Conservation (phyloP, 1,140 invertebrate genomes). For the Atta colombica region DNA sequence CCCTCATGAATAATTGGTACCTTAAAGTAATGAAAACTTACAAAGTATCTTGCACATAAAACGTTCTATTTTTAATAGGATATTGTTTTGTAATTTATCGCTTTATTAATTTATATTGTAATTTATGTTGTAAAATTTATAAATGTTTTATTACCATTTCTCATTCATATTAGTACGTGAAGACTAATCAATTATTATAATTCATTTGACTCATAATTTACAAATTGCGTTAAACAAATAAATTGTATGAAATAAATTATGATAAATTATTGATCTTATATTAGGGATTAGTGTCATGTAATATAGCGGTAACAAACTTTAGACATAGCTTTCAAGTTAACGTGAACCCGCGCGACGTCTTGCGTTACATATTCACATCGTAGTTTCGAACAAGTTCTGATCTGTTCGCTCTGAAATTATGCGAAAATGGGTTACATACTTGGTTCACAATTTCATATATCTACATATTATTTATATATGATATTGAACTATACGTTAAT, state of each 20-base stretch:
- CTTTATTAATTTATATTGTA: too few species aligned
- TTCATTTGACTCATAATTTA: background rate
- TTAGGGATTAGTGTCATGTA: conserved; percentile 31
- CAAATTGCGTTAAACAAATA: background rate
- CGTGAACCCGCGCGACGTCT: conserved; percentile 24
- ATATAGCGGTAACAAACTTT: conserved; percentile 40
- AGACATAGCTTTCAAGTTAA: conserved; percentile 19
- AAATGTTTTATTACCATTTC: background rate
- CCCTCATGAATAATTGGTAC: conserved; percentile 46
- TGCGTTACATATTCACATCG: conserved; percentile 46
- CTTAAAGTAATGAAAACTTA: conserved; percentile 5
- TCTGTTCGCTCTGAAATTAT: conserved; percentile 43
- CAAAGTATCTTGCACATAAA: background rate
- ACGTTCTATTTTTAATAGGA: background rate
- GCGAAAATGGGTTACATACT: conserved; percentile 21
- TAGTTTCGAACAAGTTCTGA: conserved; percentile 32
- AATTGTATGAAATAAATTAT: background rate
- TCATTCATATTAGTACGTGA: background rate
- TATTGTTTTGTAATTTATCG: background rate
- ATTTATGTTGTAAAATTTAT: conserved; percentile 6
- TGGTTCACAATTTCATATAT: background rate
- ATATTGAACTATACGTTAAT: background rate
- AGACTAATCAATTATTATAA: background rate
- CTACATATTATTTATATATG: background rate
- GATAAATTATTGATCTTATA: background rate